Base-by-base conservation (phyloP, 2,888 invertebrate species). In the Luperina testacea region DNA sequence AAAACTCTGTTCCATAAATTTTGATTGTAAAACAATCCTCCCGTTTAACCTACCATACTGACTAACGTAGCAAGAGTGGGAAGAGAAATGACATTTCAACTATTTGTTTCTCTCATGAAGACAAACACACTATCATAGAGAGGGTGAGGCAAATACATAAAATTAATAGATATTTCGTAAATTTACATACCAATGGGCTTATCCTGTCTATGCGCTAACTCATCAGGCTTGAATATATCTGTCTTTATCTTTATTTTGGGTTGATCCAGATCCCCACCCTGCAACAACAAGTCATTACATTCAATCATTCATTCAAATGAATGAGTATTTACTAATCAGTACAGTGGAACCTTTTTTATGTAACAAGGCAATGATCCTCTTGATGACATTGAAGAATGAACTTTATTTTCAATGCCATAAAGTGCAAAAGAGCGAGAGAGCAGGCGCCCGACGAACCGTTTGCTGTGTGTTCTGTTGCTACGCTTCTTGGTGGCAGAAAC, bases 221-320 rank as follows among this genome's bases (percentile, higher is more conserved):
- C 97, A 59, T 97, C 96, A 0, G 97, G 97, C 88, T 97, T 97
- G 86, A 97, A 97, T 89, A 97, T 96, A 81, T 97, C 97, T 11
- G 97, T 97, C 89, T 97, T 97, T 67, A 97, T 97, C 89, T 97
- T 97, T 84, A 97, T 97, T 91, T 97, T 97, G 1, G 97, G 97
- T 86, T 96, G 96, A 61, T 97, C 97, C 80, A 96, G 82, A 75
- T 96, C 96, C 38, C 95, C 95, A 15, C 93, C 92, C 96, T 96
- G 89, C 2, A 88, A 92, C 48, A 84, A 85, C 48, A 71, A 64
- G 32, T 42, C 13, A 71, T 73, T 38, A 27, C 11, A 63, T 82
- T 77, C 20, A 76, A 45, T 69, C 13, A 57, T 82, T 72, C 53
- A 38, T 77, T 84, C 77, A 77, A 72, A 42, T 51, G 51, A 64